Percentiles rank a stretch among this genome's conserved stretches.
Conservation (phyloP, 2,113 vertebrate genomes). For the Helogale parvula region DNA sequence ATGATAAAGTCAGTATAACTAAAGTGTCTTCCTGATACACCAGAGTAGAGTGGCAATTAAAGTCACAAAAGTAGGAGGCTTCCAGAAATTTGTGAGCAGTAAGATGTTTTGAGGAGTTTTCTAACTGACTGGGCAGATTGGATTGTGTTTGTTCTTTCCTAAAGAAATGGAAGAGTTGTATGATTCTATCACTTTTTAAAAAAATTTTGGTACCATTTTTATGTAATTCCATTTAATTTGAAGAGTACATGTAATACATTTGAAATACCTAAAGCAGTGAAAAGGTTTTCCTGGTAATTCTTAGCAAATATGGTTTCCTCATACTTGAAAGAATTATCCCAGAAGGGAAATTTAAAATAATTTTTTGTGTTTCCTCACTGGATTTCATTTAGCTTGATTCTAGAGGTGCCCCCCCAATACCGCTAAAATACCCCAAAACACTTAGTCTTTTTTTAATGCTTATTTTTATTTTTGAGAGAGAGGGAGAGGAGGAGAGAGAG, state of each 20-base stretch:
- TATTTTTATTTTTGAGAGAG: no score
- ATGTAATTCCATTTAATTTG: not conserved
- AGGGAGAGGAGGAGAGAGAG: no score
- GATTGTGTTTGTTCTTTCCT: not conserved
- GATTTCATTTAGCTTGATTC: conserved; percentile 36
- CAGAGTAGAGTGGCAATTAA: not conserved
- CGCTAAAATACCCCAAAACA: not conserved
- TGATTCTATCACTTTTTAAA: not conserved
- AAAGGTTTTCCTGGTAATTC: not conserved
- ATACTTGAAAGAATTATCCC: not conserved
- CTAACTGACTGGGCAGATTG: not conserved
- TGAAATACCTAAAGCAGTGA: not conserved
- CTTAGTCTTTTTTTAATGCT: not conserved
- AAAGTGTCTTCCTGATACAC: not conserved
- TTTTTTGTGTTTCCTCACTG: not conserved
- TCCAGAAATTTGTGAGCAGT: not conserved
- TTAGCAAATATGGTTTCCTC: conserved; percentile 5
- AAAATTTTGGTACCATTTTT: conserved; percentile 26
- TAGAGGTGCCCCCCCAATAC: not conserved
- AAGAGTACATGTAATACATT: not conserved
- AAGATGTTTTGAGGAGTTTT: not conserved
- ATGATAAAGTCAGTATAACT: not conserved
- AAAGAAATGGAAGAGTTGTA: not conserved
- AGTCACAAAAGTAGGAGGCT: not conserved
- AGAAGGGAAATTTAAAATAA: conserved; percentile 8